These are phyloP conservation scores for Cryptocephalus primarius DNA, from an alignment of 2,888 invertebrate genomes.

Conservation along the genomic window DNA sequence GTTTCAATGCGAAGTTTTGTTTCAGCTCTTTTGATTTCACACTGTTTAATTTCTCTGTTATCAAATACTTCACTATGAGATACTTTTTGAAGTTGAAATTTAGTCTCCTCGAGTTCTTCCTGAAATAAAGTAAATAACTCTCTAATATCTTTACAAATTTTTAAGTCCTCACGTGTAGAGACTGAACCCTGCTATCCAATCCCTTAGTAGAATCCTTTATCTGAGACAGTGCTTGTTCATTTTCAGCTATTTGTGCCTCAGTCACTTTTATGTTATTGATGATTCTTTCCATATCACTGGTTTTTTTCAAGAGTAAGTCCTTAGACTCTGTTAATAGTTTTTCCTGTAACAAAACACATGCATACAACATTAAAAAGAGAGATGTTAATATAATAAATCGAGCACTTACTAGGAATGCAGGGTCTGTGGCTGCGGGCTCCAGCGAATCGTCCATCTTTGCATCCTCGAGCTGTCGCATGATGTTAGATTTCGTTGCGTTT, in stretches of 20 bases:
- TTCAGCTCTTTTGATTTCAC: constrained; percentile 4
- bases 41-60: constrained; percentile 20
- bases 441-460: constrained; percentile 18
- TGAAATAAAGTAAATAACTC: constrained; percentile 18
- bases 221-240: constrained; percentile 33
- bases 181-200: constrained; percentile 25
- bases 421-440: constrained; percentile 29
- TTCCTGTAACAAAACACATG: constrained; percentile 20
- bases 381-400: neutral
- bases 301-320: constrained; percentile 35
- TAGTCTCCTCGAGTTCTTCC: constrained; percentile 41
- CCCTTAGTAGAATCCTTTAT: constrained; percentile 20
- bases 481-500: constrained; percentile 16
- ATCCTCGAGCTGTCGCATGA: constrained; percentile 24
- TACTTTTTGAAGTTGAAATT: constrained; percentile 34
- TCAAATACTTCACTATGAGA: constrained; percentile 24
- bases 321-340: constrained; percentile 30
- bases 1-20: too few species aligned
- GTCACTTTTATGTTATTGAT: constrained; percentile 25
- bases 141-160: neutral
- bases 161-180: constrained; percentile 20
- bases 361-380: neutral
- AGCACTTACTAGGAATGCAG: constrained; percentile 24
- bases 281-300: constrained; percentile 26
- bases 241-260: constrained; percentile 25